A percentile compares a stretch with the other conserved stretches of the same genome.
phyloP scores from a whole-genome alignment of 2,888 invertebrate species.

The Trichopria drosophilae region DNA sequence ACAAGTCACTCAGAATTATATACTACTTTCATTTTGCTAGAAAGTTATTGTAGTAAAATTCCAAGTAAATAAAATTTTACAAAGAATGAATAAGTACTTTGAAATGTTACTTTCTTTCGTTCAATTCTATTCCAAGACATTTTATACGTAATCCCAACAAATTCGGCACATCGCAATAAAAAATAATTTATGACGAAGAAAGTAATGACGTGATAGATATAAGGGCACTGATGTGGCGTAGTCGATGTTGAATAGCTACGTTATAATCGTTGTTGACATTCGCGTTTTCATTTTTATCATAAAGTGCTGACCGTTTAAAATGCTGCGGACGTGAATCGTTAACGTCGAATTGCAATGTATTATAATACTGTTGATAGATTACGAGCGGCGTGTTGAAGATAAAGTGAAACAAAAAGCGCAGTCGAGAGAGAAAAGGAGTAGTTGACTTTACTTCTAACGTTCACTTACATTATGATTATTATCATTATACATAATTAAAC shows the following conservation, averaged over 20 bases:
- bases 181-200: too few species aligned
- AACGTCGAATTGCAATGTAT: conserved; percentile 25
- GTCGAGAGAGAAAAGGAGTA: conserved; percentile 4
- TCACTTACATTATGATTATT: conserved; percentile 10
- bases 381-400: conserved; percentile 12
- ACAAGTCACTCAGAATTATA: too few species aligned
- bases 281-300: conserved; percentile 18
- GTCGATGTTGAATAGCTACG: conserved; percentile 24
- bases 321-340: conserved; percentile 21
- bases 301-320: conserved; percentile 14
- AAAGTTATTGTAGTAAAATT: too few species aligned
- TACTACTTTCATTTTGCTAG: too few species aligned
- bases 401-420: not conserved
- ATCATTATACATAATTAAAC: conserved; percentile 9
- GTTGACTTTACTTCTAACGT: conserved; percentile 3
- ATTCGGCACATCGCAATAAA: too few species aligned
- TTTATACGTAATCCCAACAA: too few species aligned
- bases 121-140: too few species aligned
- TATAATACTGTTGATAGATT: conserved; percentile 28
- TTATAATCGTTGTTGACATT: conserved; percentile 28
- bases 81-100: too few species aligned
- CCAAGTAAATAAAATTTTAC: too few species aligned
- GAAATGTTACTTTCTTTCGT: too few species aligned
- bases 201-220: too few species aligned
- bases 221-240: too few species aligned